phyloP scores from a whole-genome alignment of 2,888 invertebrate species.

The Rhagonycha lutea region DNA sequence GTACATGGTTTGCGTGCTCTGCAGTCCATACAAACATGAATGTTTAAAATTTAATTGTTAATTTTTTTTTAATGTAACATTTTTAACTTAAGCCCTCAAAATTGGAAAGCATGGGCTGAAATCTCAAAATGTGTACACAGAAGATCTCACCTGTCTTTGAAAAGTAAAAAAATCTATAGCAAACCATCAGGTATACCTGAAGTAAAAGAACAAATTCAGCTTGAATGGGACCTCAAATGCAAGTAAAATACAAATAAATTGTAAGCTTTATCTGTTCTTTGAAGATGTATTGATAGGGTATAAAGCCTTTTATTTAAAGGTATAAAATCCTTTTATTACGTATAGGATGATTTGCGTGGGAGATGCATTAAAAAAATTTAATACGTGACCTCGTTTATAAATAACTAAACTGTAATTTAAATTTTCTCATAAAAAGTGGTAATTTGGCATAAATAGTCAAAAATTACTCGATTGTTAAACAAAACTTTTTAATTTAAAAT shows the following conservation, averaged over 20 bases:
- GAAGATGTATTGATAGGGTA: conserved; percentile 15
- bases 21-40: too few species aligned
- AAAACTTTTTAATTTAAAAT: conserved; percentile 9
- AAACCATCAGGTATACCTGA: conserved; percentile 4
- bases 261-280: conserved; percentile 22
- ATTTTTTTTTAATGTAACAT: too few species aligned
- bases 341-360: conserved; percentile 11
- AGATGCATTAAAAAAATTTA: not conserved
- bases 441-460: not conserved
- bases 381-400: conserved; percentile 5
- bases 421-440: not conserved
- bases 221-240: conserved; percentile 8
- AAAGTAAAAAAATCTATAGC: not conserved
- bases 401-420: not conserved
- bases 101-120: not conserved
- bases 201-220: conserved; percentile 4
- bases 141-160: conserved; percentile 1
- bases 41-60: too few species aligned
- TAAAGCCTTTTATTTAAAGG: conserved; percentile 9
- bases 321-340: conserved; percentile 13
- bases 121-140: not conserved
- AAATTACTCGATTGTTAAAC: conserved; percentile 11
- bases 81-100: not conserved
- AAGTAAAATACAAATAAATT: conserved; percentile 8
- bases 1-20: too few species aligned